A percentile compares a stretch with the other conserved stretches of the same genome.
Evolutionary conservation across 2,888 invertebrate genomes (phyloP).

Genomic region (Diplazon laetatorius): DNA sequence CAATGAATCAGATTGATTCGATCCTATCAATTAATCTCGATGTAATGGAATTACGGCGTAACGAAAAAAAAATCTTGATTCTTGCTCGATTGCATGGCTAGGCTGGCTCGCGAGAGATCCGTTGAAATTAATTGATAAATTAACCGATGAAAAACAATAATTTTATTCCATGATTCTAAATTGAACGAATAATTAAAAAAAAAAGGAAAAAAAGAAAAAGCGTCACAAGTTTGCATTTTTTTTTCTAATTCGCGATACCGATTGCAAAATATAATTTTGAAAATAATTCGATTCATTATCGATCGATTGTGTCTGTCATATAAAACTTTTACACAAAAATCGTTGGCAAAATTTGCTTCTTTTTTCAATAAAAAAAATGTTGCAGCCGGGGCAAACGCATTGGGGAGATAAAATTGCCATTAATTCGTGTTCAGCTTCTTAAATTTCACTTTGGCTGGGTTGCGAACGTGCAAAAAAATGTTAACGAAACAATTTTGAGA

Average conservation of each 20-base stretch:
- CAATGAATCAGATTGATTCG: neutral
- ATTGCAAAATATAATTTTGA: too few relatives aligned
- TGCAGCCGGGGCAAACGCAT: neutral
- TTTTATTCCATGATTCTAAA: too few relatives aligned
- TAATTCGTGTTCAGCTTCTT: constrained; percentile 4
- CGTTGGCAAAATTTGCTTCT: too few relatives aligned
- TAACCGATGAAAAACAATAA: too few relatives aligned
- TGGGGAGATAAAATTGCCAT: neutral
- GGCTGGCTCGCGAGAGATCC: neutral
- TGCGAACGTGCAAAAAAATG: neutral
- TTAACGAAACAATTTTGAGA: neutral
- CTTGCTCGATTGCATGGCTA: neutral
- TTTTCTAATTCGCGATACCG: too few relatives aligned
- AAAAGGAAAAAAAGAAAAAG: too few relatives aligned
- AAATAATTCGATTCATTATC: too few relatives aligned
- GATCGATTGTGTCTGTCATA: too few relatives aligned
- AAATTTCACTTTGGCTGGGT: neutral
- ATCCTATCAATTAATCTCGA: neutral
- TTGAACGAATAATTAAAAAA: too few relatives aligned
- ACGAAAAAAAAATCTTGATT: neutral
- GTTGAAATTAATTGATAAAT: neutral
- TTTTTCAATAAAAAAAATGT: too few relatives aligned
- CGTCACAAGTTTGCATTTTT: too few relatives aligned
- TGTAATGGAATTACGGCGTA: neutral
- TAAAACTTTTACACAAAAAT: too few relatives aligned